Percentiles rank a stretch among this genome's conserved stretches.
phyloP scores from a whole-genome alignment of 2,888 invertebrate species.

The Dinocampus coccinellae region DNA sequence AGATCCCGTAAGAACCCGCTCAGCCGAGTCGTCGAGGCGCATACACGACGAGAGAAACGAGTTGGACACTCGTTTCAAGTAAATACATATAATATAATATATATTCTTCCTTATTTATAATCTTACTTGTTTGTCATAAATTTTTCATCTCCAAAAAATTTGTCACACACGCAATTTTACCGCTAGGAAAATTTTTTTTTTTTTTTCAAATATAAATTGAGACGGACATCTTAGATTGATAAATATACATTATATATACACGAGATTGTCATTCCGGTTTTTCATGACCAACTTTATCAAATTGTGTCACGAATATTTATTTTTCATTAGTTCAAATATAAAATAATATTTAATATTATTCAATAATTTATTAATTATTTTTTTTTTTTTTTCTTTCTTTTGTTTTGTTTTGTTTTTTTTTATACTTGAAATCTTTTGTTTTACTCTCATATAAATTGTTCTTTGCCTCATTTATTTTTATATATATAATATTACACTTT shows the following conservation, averaged over 20 bases:
- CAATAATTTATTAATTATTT: no score
- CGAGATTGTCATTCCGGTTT: not conserved
- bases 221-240: no score
- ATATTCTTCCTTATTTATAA: not conserved
- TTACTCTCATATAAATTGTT: no score
- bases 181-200: not conserved
- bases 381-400: no score
- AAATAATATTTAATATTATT: not conserved
- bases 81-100: not conserved
- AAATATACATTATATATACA: no score
- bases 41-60: slow-evolving; percentile 4
- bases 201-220: not conserved
- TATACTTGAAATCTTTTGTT: no score
- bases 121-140: not conserved
- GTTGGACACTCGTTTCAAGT: not conserved
- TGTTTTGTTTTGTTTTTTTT: no score
- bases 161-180: not conserved
- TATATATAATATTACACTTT: not conserved
- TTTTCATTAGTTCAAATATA: not conserved
- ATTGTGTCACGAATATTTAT: not conserved
- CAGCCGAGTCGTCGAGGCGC: slow-evolving; percentile 13
- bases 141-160: not conserved
- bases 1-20: slow-evolving; percentile 24
- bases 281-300: not conserved
- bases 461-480: no score